These are phyloP conservation scores for Copidosoma floridanum DNA, from an alignment of 1,140 invertebrate genomes.

Conservation along the genomic window DNA sequence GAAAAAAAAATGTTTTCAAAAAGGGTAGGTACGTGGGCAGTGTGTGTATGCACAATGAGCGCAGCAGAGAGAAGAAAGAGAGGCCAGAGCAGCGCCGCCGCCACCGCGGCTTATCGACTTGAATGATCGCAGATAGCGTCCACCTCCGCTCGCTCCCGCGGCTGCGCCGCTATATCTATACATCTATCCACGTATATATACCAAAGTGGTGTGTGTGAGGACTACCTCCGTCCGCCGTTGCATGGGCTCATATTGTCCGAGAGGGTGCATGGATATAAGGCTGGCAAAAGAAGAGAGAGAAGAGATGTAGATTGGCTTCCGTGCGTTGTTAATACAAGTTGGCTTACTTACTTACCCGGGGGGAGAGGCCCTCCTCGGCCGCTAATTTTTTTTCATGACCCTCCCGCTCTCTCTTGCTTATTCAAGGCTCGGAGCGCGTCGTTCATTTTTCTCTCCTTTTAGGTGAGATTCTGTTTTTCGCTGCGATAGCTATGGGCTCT, in stretches of 20 bases:
- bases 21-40: too few relatives aligned
- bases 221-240: constrained; percentile 22
- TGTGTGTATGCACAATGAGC: constrained; percentile 38
- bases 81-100: constrained; percentile 30
- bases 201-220: neutral
- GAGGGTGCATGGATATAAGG: too few relatives aligned
- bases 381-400: constrained; percentile 4
- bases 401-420: constrained; percentile 33
- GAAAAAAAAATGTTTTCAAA: too few relatives aligned
- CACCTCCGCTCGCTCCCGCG: constrained; percentile 20
- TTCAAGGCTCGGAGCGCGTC: constrained; percentile 15
- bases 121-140: constrained; percentile 53
- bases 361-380: too few relatives aligned
- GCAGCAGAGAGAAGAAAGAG: too few relatives aligned
- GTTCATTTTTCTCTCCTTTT: constrained; percentile 18
- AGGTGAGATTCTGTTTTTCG: constrained; percentile 4
- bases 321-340: constrained; percentile 30
- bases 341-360: constrained; percentile 13
- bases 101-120: constrained; percentile 43
- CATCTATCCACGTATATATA: neutral
- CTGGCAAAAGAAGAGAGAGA: too few relatives aligned
- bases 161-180: too few relatives aligned
- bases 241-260: constrained; percentile 53
- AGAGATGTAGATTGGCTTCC: constrained; percentile 25
- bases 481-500: neutral